These are phyloP conservation scores for Remorina albescens DNA, from an alignment of 2,797 vertebrate genomes.

Conservation along the genomic window DNA sequence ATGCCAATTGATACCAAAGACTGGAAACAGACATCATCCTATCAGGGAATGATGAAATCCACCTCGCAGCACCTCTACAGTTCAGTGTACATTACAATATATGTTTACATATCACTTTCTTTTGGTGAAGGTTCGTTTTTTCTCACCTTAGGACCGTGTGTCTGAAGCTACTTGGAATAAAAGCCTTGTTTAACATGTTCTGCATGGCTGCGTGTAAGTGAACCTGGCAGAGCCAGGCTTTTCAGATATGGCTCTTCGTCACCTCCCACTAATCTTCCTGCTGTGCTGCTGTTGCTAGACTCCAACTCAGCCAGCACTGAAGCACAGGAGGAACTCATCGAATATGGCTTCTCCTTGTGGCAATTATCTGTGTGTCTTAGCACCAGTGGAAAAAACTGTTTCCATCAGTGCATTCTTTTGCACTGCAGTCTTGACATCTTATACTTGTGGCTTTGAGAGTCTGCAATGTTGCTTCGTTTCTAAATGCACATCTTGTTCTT, in stretches of 20 bases:
- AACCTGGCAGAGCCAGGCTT: slow-evolving; percentile 77
- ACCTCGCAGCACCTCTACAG: neutral
- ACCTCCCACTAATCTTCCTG: slow-evolving; percentile 63
- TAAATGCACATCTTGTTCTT: slow-evolving; percentile 8
- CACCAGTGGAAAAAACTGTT: too few species aligned
- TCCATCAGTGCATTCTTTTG: neutral
- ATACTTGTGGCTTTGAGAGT: slow-evolving; percentile 28
- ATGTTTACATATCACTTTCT: too few species aligned
- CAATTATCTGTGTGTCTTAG: too few species aligned
- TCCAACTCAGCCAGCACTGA: slow-evolving; percentile 52
- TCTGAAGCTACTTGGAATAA: too few species aligned
- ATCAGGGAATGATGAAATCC: neutral
- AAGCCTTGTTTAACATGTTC: neutral
- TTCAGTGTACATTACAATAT: too few species aligned
- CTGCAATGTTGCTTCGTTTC: neutral
- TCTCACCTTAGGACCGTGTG: too few species aligned
- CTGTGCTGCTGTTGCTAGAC: slow-evolving; percentile 34
- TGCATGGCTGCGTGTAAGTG: neutral
- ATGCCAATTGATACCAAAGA: too few species aligned
- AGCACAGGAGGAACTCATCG: slow-evolving; percentile 17
- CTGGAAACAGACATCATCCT: too few species aligned
- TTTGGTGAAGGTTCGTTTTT: too few species aligned
- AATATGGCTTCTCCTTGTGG: too few species aligned
- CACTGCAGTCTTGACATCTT: neutral
- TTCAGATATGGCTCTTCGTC: slow-evolving; percentile 20